phyloP scores from a whole-genome alignment of 2,888 invertebrate genomes.

The Nemotelus nigrinus region DNA sequence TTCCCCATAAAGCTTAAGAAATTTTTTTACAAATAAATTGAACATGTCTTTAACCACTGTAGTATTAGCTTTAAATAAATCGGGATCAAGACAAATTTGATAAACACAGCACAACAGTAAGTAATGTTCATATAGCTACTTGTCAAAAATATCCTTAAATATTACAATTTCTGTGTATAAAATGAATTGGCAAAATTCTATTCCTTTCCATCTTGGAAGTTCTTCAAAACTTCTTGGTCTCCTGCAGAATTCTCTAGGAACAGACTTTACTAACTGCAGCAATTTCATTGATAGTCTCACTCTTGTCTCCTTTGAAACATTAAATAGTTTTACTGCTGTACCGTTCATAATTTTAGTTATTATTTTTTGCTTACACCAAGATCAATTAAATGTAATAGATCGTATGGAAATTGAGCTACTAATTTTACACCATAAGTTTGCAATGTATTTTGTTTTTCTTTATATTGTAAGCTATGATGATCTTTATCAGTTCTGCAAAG shows the following conservation, averaged over 20 bases:
- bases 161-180: constrained; percentile 48
- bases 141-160: constrained; percentile 46
- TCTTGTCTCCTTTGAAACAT: constrained; percentile 18
- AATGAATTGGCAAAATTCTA: constrained; percentile 47
- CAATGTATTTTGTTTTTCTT: constrained; percentile 6
- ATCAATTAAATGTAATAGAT: constrained; percentile 21
- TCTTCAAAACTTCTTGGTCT: constrained; percentile 48
- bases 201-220: constrained; percentile 47
- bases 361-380: constrained; percentile 12
- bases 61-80: constrained; percentile 39
- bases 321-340: background rate
- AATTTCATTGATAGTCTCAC: constrained; percentile 34
- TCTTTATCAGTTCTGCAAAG: too few species aligned
- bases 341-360: constrained; percentile 22
- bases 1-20: constrained; percentile 47
- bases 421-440: constrained; percentile 16
- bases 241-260: constrained; percentile 47
- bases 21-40: constrained; percentile 47
- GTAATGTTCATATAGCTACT: constrained; percentile 48
- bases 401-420: constrained; percentile 23
- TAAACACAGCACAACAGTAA: constrained; percentile 45
- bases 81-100: constrained; percentile 44
- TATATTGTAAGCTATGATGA: too few species aligned
- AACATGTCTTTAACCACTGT: constrained; percentile 37
- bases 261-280: constrained; percentile 17